Evolutionary conservation across 2,113 vertebrate genomes (phyloP).

Genomic region (Gallinago jamesoni): DNA sequence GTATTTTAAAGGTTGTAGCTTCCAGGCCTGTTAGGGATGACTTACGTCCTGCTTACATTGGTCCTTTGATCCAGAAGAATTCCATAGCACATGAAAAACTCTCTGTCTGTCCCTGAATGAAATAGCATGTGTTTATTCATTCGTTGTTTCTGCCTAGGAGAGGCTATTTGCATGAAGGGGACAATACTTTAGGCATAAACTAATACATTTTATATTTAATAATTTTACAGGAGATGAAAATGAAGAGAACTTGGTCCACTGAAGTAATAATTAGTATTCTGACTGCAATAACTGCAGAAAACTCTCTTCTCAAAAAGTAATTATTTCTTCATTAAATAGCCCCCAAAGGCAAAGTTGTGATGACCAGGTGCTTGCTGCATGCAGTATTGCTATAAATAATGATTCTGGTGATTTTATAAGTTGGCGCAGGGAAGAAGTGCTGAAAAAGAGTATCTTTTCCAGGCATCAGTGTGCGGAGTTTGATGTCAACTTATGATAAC

Average conservation of each 20-base stretch:
- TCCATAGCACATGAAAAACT: background rate
- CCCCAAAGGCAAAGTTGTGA: background rate
- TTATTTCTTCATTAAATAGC: background rate
- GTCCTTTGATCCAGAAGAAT: background rate
- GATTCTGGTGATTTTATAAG: background rate
- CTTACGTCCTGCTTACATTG: background rate
- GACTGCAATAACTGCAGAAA: background rate
- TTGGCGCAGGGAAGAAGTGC: background rate
- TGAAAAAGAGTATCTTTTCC: background rate
- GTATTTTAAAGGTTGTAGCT: background rate
- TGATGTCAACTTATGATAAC: background rate
- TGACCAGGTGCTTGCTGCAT: background rate
- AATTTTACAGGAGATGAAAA: background rate
- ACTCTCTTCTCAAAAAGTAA: background rate
- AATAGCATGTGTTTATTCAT: background rate
- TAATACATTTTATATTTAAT: background rate
- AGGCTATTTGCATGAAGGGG: background rate
- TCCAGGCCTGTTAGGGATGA: background rate
- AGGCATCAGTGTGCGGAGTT: background rate
- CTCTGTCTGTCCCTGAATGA: background rate
- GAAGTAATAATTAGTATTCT: background rate
- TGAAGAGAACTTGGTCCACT: background rate
- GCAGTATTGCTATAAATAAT: background rate
- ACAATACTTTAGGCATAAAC: background rate
- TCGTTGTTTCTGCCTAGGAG: background rate